A percentile compares a stretch with the other conserved stretches of the same genome.
Conservation (phyloP, 2,797 vertebrate species). For the Cyclopterus lumpus region DNA sequence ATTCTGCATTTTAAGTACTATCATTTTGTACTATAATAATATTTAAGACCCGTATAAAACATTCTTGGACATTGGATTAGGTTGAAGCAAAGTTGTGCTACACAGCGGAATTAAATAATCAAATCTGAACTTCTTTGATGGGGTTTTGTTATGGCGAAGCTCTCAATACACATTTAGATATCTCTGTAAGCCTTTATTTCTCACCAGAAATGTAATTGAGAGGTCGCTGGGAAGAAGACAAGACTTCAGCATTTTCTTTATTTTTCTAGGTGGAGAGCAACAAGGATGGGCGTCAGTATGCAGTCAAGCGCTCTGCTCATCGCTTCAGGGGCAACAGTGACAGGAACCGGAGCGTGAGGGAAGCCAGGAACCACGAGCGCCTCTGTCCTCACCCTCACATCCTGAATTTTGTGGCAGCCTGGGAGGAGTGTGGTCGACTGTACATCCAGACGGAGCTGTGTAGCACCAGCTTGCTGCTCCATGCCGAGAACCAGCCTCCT, state of each 20-base stretch:
- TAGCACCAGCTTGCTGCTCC: conserved; percentile 86
- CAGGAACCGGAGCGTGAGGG: conserved; percentile 84
- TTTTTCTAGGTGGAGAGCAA: conserved; percentile 85
- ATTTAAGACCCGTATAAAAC: background rate
- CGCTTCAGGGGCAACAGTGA: conserved; percentile 89
- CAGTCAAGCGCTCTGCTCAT: conserved; percentile 89
- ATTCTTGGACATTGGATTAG: too few species aligned
- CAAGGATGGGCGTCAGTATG: conserved; percentile 85
- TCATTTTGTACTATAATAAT: background rate
- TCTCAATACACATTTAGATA: conserved; percentile 2
- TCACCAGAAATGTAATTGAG: background rate
- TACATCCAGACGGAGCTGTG: conserved; percentile 94
- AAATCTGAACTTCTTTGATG: background rate
- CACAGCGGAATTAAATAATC: too few species aligned
- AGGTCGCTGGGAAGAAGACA: background rate
- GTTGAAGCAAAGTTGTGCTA: too few species aligned
- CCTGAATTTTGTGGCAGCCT: conserved; percentile 88
- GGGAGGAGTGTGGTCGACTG: conserved; percentile 90
- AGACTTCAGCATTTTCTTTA: background rate
- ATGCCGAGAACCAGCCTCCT: conserved; percentile 85
- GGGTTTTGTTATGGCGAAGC: conserved; percentile 1
- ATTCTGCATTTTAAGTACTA: background rate
- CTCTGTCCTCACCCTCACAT: conserved; percentile 89
- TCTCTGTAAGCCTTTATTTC: background rate
- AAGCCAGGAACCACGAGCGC: conserved; percentile 89